A percentile compares a stretch with the other conserved stretches of the same genome.
Conservation (phyloP, 2,113 vertebrate genomes). For the Sebastes schlegelii region DNA sequence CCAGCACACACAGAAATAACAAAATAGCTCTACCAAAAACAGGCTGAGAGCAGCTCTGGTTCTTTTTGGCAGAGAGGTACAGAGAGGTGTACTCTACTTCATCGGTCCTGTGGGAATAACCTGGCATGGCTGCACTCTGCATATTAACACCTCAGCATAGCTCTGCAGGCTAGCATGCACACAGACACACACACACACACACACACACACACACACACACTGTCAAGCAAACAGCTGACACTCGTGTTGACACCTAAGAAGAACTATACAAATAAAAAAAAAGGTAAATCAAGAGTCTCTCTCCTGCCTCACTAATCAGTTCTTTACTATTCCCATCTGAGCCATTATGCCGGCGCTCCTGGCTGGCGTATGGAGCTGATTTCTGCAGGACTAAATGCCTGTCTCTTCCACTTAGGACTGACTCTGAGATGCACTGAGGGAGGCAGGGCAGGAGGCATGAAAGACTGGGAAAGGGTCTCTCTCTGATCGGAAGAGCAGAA, state of each 20-base stretch:
- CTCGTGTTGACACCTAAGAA: not conserved
- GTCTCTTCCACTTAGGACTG: conserved; percentile 61
- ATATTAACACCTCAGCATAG: conserved; percentile 20
- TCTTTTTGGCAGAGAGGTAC: conserved; percentile 20
- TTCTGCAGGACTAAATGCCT: conserved; percentile 64
- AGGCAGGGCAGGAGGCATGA: conserved; percentile 2
- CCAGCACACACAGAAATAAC: conserved; percentile 21
- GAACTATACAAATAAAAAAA: conserved; percentile 22
- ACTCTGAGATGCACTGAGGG: conserved; percentile 31
- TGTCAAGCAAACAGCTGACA: conserved; percentile 8
- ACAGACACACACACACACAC: not conserved
- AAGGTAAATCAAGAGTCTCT: conserved; percentile 7
- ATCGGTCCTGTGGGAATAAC: conserved; percentile 12
- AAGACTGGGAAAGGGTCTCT: not conserved
- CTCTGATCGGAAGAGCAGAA: not conserved
- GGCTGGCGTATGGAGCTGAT: conserved; percentile 54
- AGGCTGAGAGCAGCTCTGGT: conserved; percentile 12
- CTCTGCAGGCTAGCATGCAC: conserved; percentile 3
- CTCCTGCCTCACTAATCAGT: conserved; percentile 7
- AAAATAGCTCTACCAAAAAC: conserved; percentile 19
- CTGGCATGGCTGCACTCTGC: conserved; percentile 15
- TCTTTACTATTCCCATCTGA: conserved; percentile 37
- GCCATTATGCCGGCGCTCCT: conserved; percentile 34
- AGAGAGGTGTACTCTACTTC: conserved; percentile 22
- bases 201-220: not conserved